phyloP scores from a whole-genome alignment of 2,797 vertebrate species.

The Semotilus atromaculatus region DNA sequence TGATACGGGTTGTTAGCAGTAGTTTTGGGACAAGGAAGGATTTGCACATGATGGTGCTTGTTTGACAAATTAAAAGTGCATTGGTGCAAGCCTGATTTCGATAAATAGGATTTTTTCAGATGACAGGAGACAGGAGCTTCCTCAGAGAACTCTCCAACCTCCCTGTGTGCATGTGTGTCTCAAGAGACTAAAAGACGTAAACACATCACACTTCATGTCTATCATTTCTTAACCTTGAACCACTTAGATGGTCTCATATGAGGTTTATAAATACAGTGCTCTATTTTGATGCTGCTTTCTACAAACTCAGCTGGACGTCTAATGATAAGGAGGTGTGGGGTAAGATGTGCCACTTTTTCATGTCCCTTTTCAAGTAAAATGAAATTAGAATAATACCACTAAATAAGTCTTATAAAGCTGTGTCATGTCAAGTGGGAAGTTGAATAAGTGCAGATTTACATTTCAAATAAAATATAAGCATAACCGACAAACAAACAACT shows the following conservation, averaged over 20 bases:
- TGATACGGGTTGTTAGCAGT: conserved; percentile 48
- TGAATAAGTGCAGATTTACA: neutral
- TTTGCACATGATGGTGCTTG: conserved; percentile 23
- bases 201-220: conserved; percentile 27
- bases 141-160: conserved; percentile 32
- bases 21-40: conserved; percentile 23
- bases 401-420: conserved; percentile 6
- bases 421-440: neutral
- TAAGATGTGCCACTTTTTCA: neutral
- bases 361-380: neutral
- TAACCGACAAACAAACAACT: neutral
- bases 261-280: conserved; percentile 22
- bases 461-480: neutral
- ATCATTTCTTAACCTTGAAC: conserved; percentile 30
- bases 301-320: neutral
- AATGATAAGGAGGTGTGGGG: neutral
- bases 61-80: conserved; percentile 38
- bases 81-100: conserved; percentile 54
- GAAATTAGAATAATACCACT: neutral
- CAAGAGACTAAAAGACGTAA: conserved; percentile 23
- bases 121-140: conserved; percentile 25
- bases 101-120: conserved; percentile 57
- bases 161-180: neutral
- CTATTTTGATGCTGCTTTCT: neutral
- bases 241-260: conserved; percentile 6